These are phyloP conservation scores for Microctenopoma lineatum DNA, from an alignment of 2,797 vertebrate species.

Conservation along the genomic window DNA sequence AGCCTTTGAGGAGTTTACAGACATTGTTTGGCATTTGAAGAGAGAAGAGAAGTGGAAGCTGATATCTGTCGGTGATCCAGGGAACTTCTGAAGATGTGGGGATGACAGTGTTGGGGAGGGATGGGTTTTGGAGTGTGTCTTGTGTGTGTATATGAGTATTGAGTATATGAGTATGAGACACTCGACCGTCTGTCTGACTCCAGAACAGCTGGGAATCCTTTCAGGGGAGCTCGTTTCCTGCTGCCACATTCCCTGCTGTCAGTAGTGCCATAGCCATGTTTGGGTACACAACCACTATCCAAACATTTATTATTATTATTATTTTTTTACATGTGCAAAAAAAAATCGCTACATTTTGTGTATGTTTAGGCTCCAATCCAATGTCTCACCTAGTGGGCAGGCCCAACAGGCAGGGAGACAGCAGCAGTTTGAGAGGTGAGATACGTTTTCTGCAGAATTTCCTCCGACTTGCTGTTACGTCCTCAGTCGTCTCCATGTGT, in stretches of 20 bases:
- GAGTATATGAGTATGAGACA: conserved; percentile 45
- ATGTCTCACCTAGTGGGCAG: conserved; percentile 74
- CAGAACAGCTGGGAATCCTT: conserved; percentile 81
- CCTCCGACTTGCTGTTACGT: not conserved
- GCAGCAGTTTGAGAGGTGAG: conserved; percentile 73
- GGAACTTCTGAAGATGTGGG: conserved; percentile 10
- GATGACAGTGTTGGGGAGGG: conserved; percentile 9
- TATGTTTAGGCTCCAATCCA: conserved; percentile 65
- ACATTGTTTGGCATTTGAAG: conserved; percentile 31
- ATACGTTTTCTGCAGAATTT: not conserved
- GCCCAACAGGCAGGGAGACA: conserved; percentile 77
- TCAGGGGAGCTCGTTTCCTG: conserved; percentile 76
- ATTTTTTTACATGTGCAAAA: conserved; percentile 3
- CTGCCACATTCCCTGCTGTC: conserved; percentile 74
- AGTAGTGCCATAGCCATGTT: conserved; percentile 46
- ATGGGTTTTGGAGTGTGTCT: conserved; percentile 41
- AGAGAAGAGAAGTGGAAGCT: not conserved
- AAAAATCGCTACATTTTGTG: not conserved
- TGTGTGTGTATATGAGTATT: conserved; percentile 44
- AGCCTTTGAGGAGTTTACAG: conserved; percentile 5
- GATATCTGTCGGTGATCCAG: conserved; percentile 29
- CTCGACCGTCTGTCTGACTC: conserved; percentile 73
- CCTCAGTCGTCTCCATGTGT: not conserved
- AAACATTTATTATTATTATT: not conserved
- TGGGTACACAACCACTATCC: conserved; percentile 25